Conservation (phyloP, 35 echinoderm and acorn worm genomes). For the Ophiothrix spiculata region DNA sequence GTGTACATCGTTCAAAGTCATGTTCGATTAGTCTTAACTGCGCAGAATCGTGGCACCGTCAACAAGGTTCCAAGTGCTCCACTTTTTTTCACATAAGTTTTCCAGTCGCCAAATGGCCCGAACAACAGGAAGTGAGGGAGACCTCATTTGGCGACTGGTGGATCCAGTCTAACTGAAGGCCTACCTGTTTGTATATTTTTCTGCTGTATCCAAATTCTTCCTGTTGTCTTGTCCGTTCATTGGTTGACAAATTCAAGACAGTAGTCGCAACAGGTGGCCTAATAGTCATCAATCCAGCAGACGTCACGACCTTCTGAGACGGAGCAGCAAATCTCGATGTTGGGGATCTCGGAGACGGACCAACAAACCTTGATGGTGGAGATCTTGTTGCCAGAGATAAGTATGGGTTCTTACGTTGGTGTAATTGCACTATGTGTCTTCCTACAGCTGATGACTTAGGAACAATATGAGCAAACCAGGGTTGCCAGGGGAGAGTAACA, state of each 20-base stretch:
- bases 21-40: too few relatives aligned
- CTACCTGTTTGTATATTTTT: slow-evolving; percentile 42
- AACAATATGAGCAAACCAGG: not conserved
- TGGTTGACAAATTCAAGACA: not conserved
- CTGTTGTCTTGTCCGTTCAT: not conserved
- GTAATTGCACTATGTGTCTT: not conserved
- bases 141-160: too few relatives aligned
- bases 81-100: too few relatives aligned
- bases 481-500: not conserved
- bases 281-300: not conserved
- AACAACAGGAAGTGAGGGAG: too few relatives aligned
- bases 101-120: too few relatives aligned
- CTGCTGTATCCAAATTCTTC: slow-evolving; percentile 40
- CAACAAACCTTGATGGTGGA: too few relatives aligned
- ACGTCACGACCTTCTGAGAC: not conserved
- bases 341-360: not conserved
- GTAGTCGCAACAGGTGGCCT: not conserved
- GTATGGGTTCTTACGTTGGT: not conserved
- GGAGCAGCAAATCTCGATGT: not conserved
- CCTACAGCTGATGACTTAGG: not conserved
- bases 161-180: too few relatives aligned
- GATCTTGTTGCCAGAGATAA: not conserved
- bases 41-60: too few relatives aligned
- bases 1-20: too few relatives aligned
- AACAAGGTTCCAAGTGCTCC: too few relatives aligned